These are phyloP conservation scores for Caenorhabditis macrosperma DNA, from an alignment of 2,888 invertebrate genomes.

Conservation along the genomic window DNA sequence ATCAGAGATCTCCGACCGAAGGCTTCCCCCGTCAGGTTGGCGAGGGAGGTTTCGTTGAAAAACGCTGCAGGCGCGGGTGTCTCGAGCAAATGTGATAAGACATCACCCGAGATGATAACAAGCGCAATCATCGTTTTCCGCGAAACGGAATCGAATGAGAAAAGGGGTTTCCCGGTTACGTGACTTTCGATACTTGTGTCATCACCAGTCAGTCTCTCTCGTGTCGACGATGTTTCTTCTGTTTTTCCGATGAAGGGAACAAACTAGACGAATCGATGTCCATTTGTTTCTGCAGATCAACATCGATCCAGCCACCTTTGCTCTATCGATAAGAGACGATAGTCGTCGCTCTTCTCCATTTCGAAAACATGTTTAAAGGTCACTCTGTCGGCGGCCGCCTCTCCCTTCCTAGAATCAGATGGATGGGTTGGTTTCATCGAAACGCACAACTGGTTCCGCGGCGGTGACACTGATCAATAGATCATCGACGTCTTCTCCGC, in stretches of 20 bases:
- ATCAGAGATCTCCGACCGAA: constrained; percentile 28
- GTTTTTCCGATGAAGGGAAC: constrained; percentile 19
- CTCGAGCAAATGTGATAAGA: constrained; percentile 52
- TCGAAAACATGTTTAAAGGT: constrained; percentile 29
- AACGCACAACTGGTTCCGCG: constrained; percentile 41
- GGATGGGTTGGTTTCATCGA: constrained; percentile 25
- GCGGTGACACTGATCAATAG: constrained; percentile 16
- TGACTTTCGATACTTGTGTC: constrained; percentile 43
- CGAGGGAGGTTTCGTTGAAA: constrained; percentile 41
- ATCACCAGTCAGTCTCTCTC: constrained; percentile 4
- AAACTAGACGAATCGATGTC: neutral
- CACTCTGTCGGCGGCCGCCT: neutral
- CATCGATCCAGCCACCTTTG: constrained; percentile 33
- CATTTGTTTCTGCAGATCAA: constrained; percentile 21
- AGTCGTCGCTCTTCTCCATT: neutral
- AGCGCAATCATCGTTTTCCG: constrained; percentile 5
- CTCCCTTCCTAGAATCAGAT: neutral
- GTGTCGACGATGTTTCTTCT: neutral
- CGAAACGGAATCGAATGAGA: constrained; percentile 12
- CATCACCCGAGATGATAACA: constrained; percentile 23
- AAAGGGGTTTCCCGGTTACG: constrained; percentile 51
- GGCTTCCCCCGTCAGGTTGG: constrained; percentile 1
- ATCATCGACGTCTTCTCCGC: constrained; percentile 10
- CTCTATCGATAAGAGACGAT: constrained; percentile 37
- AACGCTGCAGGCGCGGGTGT: constrained; percentile 37